A percentile compares a stretch with the other conserved stretches of the same genome.
These are phyloP conservation scores for Chesias legatella DNA, from an alignment of 2,888 invertebrate genomes.

Conservation along the genomic window DNA sequence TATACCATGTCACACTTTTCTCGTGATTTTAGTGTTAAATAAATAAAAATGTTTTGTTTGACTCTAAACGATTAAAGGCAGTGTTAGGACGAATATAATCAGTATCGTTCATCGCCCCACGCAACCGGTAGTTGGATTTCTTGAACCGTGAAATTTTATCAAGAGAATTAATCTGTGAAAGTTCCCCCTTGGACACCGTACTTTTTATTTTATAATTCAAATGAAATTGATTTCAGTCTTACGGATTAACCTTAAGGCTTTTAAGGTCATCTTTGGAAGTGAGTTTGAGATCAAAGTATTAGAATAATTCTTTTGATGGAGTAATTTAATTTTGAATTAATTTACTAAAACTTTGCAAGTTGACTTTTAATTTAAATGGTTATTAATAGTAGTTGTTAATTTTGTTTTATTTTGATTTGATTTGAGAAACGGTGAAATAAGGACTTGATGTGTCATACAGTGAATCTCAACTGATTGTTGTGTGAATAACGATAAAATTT, in stretches of 20 bases:
- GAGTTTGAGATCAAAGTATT: slow-evolving; percentile 26
- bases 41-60: neutral
- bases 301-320: slow-evolving; percentile 16
- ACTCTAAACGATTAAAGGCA: slow-evolving; percentile 33
- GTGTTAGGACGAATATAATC: slow-evolving; percentile 63
- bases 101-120: slow-evolving; percentile 78
- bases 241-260: slow-evolving; percentile 27
- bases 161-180: slow-evolving; percentile 78
- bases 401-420: no score
- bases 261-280: slow-evolving; percentile 29
- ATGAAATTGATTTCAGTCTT: slow-evolving; percentile 58
- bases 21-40: no score
- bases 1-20: no score
- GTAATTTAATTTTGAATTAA: slow-evolving; percentile 18
- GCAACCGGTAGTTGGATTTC: slow-evolving; percentile 79
- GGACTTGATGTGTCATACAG: no score
- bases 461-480: no score
- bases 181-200: slow-evolving; percentile 67
- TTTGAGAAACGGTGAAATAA: no score
- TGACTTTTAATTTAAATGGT: slow-evolving; percentile 2
- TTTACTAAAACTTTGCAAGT: slow-evolving; percentile 12
- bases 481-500: no score
- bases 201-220: slow-evolving; percentile 62
- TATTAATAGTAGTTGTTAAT: no score
- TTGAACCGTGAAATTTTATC: slow-evolving; percentile 80